Base-by-base conservation (phyloP, 2,888 invertebrate species). In the Cylloceria caligata region DNA sequence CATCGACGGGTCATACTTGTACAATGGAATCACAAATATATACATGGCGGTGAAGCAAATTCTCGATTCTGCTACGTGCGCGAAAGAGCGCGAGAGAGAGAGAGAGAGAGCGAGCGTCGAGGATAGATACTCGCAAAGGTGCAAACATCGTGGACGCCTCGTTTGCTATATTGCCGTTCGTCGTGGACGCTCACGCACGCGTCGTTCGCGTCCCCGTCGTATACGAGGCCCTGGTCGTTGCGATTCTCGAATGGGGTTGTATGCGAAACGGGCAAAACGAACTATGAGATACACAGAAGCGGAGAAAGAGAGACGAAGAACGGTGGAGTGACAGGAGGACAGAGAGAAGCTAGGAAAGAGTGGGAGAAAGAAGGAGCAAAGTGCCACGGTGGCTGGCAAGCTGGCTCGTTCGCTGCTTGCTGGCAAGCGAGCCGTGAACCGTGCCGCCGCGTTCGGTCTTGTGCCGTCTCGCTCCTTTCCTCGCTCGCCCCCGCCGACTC, bases 311-410 rank as follows among this genome's bases (percentile, higher is more conserved):
- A 57, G 55, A 74, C 42, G 21, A 39, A 55, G 65, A 83, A 80
- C 68, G 77, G 72, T 69, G 16, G 83, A 42, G 36, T 42, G 78
- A 75, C 30, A 30, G 64, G 62, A 68, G 62, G 78, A 76, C 39
- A 69, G 47, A 57, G 45, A 45, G 52, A 57, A n/a, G 60, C 11
- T 60, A 57, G 76, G 85, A 74, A 75, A 65, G 55, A 80, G 82
- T 78, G 81, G 82, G 83, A 84, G 84, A 76, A 87, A 84, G 88
- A 87, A 87, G 87, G 87, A 87, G 86, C 86, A 87, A 89, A 90
- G 89, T 91, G 91, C 90, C 88, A 91, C 91, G 91, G 89, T 90
- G 90, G 89, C 89, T 89, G 88, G 87, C 87, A 88, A 87, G 82
- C 80, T 84, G 67, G 65, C 62, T 49, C 60, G 80, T 65, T 65